These are phyloP conservation scores for Bombus difficillimus DNA, from an alignment of 1,140 invertebrate genomes.

Conservation along the genomic window DNA sequence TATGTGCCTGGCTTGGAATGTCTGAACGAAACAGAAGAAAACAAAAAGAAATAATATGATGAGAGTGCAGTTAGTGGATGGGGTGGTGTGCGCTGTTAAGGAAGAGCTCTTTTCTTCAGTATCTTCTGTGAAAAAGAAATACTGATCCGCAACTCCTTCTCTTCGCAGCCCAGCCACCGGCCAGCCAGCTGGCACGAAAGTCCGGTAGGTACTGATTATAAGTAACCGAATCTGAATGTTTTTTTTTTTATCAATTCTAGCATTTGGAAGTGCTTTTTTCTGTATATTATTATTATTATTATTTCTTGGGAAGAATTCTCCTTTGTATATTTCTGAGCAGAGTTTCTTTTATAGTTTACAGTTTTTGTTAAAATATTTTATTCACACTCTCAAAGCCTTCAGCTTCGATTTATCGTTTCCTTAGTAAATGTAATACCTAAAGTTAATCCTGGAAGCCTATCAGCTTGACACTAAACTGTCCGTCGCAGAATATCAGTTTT, in stretches of 20 bases:
- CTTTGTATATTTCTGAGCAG: slow-evolving; percentile 80
- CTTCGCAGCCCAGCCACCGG: slow-evolving; percentile 58
- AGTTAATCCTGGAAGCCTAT: slow-evolving; percentile 82
- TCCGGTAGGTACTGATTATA: slow-evolving; percentile 61
- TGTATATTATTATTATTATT: slow-evolving; percentile 69
- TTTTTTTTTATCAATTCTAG: slow-evolving; percentile 62
- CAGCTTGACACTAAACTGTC: slow-evolving; percentile 78
- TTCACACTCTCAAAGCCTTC: slow-evolving; percentile 78
- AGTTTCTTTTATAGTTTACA: slow-evolving; percentile 76
- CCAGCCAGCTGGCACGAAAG: slow-evolving; percentile 65
- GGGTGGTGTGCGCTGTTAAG: slow-evolving; percentile 54
- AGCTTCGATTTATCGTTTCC: slow-evolving; percentile 71
- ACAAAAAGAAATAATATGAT: slow-evolving; percentile 61
- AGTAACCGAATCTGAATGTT: slow-evolving; percentile 60
- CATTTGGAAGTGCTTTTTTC: slow-evolving; percentile 63
- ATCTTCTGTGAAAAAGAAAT: slow-evolving; percentile 24
- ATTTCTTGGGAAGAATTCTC: slow-evolving; percentile 77
- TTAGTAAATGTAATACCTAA: slow-evolving; percentile 79
- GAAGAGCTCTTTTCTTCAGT: slow-evolving; percentile 40
- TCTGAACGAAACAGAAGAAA: slow-evolving; percentile 70
- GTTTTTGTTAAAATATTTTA: slow-evolving; percentile 80
- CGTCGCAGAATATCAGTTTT: slow-evolving; percentile 61
- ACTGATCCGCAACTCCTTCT: slow-evolving; percentile 35
- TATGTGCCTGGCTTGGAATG: slow-evolving; percentile 72
- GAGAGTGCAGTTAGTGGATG: slow-evolving; percentile 63